Evolutionary conservation across 1,140 invertebrate genomes (phyloP).

Genomic region (Fopius arisanus): DNA sequence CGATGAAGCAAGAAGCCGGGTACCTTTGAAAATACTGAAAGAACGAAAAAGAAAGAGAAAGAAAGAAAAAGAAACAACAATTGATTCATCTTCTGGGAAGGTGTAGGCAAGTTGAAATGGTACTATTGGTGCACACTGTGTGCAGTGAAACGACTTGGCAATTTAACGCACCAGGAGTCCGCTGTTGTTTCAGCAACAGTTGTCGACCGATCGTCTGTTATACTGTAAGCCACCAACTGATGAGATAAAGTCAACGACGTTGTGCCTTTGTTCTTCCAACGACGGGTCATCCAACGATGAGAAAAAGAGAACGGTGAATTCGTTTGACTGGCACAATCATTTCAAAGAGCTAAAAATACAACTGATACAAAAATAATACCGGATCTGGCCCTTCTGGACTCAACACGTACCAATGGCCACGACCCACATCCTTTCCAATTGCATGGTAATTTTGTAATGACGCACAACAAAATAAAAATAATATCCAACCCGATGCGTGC

Average conservation of each 20-base stretch:
- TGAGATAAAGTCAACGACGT: slow-evolving; percentile 32
- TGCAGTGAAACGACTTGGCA: slow-evolving; percentile 17
- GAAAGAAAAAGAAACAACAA: neutral
- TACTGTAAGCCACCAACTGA: slow-evolving; percentile 23
- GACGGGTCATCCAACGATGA: slow-evolving; percentile 27
- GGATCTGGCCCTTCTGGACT: neutral
- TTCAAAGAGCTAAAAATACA: neutral
- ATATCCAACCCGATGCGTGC: neutral
- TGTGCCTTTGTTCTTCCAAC: slow-evolving; percentile 37
- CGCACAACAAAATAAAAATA: neutral
- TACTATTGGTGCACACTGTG: neutral
- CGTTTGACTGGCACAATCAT: neutral
- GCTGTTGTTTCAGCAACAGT: slow-evolving; percentile 6
- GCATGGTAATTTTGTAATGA: neutral
- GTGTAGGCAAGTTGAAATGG: slow-evolving; percentile 8
- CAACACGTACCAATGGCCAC: neutral
- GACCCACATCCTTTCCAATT: slow-evolving; percentile 17
- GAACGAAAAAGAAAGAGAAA: neutral
- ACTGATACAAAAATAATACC: neutral
- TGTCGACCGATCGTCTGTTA: slow-evolving; percentile 12
- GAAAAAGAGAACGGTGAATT: neutral
- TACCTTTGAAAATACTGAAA: neutral
- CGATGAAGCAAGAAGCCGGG: neutral
- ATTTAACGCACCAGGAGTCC: slow-evolving; percentile 50
- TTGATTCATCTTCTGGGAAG: slow-evolving; percentile 22